Evolutionary conservation across 2,888 invertebrate genomes (phyloP), one percentile per base, ranked within the genome.

Genomic region (Oscheius sp.): DNA sequence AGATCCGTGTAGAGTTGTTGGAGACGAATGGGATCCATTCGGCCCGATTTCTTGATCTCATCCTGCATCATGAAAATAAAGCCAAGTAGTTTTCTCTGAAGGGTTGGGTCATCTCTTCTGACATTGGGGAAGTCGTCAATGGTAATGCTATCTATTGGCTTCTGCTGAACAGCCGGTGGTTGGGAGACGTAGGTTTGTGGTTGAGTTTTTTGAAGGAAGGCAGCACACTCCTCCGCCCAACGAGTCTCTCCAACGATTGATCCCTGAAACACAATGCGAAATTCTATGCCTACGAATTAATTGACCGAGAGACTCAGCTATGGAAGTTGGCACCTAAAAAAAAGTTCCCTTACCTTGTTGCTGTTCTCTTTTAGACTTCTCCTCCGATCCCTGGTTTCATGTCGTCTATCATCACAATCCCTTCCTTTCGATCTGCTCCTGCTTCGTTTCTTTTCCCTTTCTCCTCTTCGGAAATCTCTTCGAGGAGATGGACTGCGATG

Each of bases 61-160:
- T 44, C 26, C 41, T 59, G 59, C 59, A 59, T 59, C 38, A 28
- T 59, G 26, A 8, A 28, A 28, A 59, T 36, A 26, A 59, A 8
- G 9, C 59, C 59, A 4, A 59, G 44, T 24, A 59, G 22, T 17
- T 59, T 59, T 14, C 59, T 41, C 59, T 38, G 36, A 4, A 26
- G 6, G 26, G 44, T 45, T n/a, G 20, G 24, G 3, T 24, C 44
- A n/a, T 59, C 59, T 8, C 26, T 22, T 2, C 12, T 14, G 1
- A 12, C 9, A 9, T 1, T 9, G 12, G 54, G 54, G 20, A 36
- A 17, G 22, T 54, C 54, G 4, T 54, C 54, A 17, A 30, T 32
- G n/a, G n/a, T n/a, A n/a, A n/a, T n/a, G n/a, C n/a, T n/a, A n/a
- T n/a, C n/a, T n/a, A n/a, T n/a, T n/a, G n/a, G n/a, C n/a, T n/a